Base-by-base conservation (phyloP, 2,797 vertebrate genomes). In the Gobio occitaniae region DNA sequence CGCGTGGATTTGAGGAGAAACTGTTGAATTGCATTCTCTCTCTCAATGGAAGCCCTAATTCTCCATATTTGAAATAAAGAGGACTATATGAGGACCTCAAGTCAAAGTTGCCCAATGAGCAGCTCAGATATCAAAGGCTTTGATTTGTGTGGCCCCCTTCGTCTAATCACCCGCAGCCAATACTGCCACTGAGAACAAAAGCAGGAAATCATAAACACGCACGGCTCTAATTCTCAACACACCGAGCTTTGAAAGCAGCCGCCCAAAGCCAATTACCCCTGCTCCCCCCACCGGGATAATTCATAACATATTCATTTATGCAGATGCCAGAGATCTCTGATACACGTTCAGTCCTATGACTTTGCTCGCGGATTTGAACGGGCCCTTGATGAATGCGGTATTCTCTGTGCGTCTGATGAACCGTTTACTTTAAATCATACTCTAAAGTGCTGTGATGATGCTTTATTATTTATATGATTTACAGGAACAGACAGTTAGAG, bases 381-480 rank as follows among this genome's bases (percentile, higher is more conserved):
- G 6, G 21, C 12, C 6, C n/a, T 29, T 50, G n/a, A 48, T 71
- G n/a, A 65, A 25, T 16, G n/a, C 9, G 0, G 2, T 65, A 29
- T 65, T 16, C 52, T 19, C 17, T 36, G 16, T 16, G 29, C 15
- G 3, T 38, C 32, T 63, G 7, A 17, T 10, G 17, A 19, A 38
- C 3, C 2, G 0, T 36, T 29, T 56, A n/a, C 44, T 6, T 36
- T 7, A 19, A 56, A 25, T n/a, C 11, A 91, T 91, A 66, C 80
- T 63, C 90, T 91, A 89, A 91, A 92, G 91, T 1, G 75, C 90
- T 84, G 4, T 63, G 44, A 11, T 19, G 13, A 65, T 6, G 11
- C 86, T 10, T 11, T 1, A 4, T 10, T 52, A 87, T 13, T 16
- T n/a, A 17, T 50, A 38, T 29, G 56, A 61, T 52, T 15, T 44